Base-by-base conservation (phyloP, 1,140 invertebrate genomes). In the Drosophila truncata region DNA sequence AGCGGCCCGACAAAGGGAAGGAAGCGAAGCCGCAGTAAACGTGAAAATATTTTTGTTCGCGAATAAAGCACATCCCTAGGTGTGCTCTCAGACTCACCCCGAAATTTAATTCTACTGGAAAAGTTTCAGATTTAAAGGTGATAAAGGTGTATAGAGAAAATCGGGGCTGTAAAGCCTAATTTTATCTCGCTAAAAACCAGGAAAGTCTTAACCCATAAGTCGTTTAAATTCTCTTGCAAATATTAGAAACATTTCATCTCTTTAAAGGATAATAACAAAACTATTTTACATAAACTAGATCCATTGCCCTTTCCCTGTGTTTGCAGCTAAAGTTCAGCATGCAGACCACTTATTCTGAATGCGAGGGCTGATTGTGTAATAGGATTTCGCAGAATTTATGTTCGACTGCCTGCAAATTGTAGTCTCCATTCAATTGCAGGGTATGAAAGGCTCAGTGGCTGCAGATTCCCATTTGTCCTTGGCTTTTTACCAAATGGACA, bases 31-130 rank as follows among this genome's bases (percentile, higher is more conserved):
- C 59, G 31, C 54, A 71, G 60, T 50, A 60, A 47, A 35, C 44
- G 52, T 59, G 31, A 59, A 80, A 80, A 76, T 54, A 31, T 49
- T 79, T 64, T 57, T 61, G 42, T 71, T 54, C 33, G 23, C 27
- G 9, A 41, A 52, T 50, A 44, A 66, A 37, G 20, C 3, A 31
- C 20, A 14, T 25, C 1, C 14, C 2, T 9, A 29, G 35, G 16
- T 2, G 18, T 13, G 8, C 14, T 23, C 29, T 11, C 23, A 6
- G 4, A 14, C n/a, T 9, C 25, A 33, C 31, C 14, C 20, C 16
- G 2, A 13, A 42, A 10, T 16, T 20, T 8, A 44, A 14, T 44
- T 20, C 20, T 0, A 44, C 42, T 4, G 13, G 23, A 18, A 41
- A n/a, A 20, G 3, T 14, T 6, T 10, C 11, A 59, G 8, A 10